Conservation (phyloP, 2,113 vertebrate genomes). For the Athene noctua region DNA sequence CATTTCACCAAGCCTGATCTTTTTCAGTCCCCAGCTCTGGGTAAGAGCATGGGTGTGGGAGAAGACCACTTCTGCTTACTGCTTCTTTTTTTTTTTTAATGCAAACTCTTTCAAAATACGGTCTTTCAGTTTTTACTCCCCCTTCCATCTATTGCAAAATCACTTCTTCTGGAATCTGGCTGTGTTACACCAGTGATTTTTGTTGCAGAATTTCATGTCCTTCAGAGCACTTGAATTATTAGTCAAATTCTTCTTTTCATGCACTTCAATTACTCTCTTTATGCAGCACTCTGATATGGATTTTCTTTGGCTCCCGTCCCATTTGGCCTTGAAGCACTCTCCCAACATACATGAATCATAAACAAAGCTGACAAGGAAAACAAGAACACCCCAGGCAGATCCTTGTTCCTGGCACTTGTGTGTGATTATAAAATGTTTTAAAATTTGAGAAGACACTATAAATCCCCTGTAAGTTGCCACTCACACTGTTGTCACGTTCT, state of each 20-base stretch:
- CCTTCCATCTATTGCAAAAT: background rate
- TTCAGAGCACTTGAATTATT: background rate
- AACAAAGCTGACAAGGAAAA: background rate
- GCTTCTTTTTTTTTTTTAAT: background rate
- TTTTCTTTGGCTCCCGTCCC: background rate
- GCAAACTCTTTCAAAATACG: background rate
- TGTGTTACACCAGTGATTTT: background rate
- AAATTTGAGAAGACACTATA: background rate
- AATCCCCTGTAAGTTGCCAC: background rate
- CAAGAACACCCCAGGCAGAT: background rate
- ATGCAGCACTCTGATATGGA: background rate
- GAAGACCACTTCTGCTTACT: background rate
- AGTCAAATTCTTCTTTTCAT: background rate
- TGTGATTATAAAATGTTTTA: background rate
- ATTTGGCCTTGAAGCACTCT: background rate
- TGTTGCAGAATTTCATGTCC: background rate
- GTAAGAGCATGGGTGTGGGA: background rate
- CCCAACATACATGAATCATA: background rate
- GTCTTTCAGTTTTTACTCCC: background rate
- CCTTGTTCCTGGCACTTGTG: background rate
- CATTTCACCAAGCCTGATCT: background rate
- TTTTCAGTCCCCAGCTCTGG: background rate
- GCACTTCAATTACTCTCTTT: background rate
- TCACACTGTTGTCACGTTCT: background rate
- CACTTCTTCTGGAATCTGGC: background rate